Conservation (phyloP, 2,888 invertebrate genomes). For the Cantharis nigra region DNA sequence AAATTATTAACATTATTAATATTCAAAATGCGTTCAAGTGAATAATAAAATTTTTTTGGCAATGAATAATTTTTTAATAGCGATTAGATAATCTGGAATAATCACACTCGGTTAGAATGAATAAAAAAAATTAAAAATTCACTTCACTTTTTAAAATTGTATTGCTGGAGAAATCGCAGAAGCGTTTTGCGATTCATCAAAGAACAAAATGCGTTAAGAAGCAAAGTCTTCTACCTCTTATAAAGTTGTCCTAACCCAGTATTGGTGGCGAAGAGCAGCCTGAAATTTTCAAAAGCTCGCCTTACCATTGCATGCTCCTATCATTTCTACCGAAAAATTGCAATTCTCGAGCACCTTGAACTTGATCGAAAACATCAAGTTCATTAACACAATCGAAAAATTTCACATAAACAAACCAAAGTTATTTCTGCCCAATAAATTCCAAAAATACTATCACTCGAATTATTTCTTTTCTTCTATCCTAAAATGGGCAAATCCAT, state of each 20-base stretch:
- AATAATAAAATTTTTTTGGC: background rate
- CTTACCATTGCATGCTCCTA: background rate
- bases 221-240: conserved; percentile 21
- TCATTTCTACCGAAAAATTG: conserved; percentile 11
- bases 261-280: background rate
- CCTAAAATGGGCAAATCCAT: background rate
- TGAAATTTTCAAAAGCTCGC: background rate
- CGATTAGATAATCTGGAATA: background rate
- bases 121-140: background rate
- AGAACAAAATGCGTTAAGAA: conserved; percentile 23
- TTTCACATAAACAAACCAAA: background rate
- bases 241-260: conserved; percentile 6
- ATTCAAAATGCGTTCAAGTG: conserved; percentile 10
- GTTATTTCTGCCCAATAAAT: background rate
- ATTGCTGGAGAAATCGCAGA: background rate
- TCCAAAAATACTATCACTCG: too few relatives aligned
- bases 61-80: background rate
- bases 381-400: background rate
- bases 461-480: background rate
- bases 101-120: background rate
- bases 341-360: conserved; percentile 32
- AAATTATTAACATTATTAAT: conserved; percentile 8
- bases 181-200: conserved; percentile 14
- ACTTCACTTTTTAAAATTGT: background rate
- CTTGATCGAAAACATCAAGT: conserved; percentile 25